These are phyloP conservation scores for Triplophysa rosa DNA, from an alignment of 2,113 vertebrate species.

Conservation along the genomic window DNA sequence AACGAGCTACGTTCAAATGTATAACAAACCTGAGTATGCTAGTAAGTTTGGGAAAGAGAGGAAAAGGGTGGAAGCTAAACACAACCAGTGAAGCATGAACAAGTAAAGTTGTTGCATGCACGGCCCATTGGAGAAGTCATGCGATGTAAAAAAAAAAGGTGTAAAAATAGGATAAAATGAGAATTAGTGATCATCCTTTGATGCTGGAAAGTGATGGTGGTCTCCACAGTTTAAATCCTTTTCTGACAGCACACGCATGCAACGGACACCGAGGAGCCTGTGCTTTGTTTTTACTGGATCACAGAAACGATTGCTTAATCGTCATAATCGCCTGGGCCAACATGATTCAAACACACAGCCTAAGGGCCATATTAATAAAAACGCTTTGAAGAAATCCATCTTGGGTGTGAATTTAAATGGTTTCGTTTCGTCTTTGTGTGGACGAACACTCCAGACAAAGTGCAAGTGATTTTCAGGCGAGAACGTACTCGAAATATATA, in stretches of 20 bases:
- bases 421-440: conserved; percentile 10
- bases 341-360: conserved; percentile 47
- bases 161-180: background rate
- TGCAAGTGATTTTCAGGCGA: conserved; percentile 37
- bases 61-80: no score
- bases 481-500: background rate
- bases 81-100: no score
- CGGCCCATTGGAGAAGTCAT: background rate
- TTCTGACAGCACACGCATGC: conserved; percentile 10
- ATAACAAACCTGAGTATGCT: no score
- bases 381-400: background rate
- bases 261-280: conserved; percentile 57
- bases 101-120: background rate
- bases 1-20: no score
- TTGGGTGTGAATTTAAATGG: background rate
- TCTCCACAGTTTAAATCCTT: conserved; percentile 13
- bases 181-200: conserved; percentile 24
- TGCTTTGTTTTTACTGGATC: conserved; percentile 67
- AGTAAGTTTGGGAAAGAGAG: no score
- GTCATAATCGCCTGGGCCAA: conserved; percentile 67
- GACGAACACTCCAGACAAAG: conserved; percentile 3
- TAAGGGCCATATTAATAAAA: conserved; percentile 7
- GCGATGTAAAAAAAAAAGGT: background rate
- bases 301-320: conserved; percentile 67
- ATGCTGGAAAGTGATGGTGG: conserved; percentile 23